Conservation (phyloP, 2,888 invertebrate genomes). For the Catocala nupta region DNA sequence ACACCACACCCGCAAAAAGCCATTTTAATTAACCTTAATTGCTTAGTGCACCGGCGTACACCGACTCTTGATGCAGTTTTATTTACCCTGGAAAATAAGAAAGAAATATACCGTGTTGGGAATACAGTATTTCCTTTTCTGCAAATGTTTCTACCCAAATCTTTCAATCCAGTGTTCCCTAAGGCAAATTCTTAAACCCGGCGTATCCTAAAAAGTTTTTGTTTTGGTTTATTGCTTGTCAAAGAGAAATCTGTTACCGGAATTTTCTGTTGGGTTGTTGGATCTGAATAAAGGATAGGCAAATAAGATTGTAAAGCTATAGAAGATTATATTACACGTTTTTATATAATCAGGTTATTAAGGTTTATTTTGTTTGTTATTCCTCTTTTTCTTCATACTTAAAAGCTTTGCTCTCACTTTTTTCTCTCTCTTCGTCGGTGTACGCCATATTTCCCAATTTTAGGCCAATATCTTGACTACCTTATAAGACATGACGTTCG, state of each 20-base stretch:
- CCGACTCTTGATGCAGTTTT: slow-evolving; percentile 11
- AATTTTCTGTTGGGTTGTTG: too few species aligned
- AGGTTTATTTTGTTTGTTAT: too few species aligned
- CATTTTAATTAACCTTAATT: slow-evolving; percentile 22
- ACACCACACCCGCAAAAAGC: not conserved
- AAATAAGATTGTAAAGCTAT: too few species aligned
- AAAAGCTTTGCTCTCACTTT: too few species aligned
- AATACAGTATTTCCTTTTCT: not conserved
- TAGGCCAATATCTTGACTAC: too few species aligned
- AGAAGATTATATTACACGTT: too few species aligned
- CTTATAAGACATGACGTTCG: too few species aligned
- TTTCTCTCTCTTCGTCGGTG: too few species aligned
- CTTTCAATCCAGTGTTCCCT: not conserved
- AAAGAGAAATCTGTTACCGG: not conserved
- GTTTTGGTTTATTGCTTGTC: not conserved
- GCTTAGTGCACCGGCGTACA: slow-evolving; percentile 6
- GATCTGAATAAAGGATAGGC: too few species aligned
- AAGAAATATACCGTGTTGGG: not conserved
- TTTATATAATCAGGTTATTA: too few species aligned
- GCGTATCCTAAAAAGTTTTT: not conserved
- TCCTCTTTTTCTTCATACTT: too few species aligned
- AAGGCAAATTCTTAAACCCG: not conserved
- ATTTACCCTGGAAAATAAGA: slow-evolving; percentile 1
- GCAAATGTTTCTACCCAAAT: not conserved
- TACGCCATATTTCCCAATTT: too few species aligned